Evolutionary conservation across 1,140 invertebrate species (phyloP), one percentile per base, ranked within the genome.

Genomic region (Lordiphosa collinella): DNA sequence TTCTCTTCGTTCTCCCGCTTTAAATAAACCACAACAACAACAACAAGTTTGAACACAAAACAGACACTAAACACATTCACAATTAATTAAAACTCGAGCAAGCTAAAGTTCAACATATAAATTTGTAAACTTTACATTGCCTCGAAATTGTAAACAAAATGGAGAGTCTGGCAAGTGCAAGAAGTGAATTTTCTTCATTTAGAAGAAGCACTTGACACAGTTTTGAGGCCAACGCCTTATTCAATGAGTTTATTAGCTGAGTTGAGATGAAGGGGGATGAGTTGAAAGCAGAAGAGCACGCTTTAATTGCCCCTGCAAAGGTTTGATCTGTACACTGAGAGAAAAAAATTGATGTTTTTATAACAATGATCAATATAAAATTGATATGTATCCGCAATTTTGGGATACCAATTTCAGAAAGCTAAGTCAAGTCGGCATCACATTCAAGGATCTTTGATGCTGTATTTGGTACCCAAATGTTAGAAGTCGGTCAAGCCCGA

Each of bases 231-330:
- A 18, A 44, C 22, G 41, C 41, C 41, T 44, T 43, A 18, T 18
- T 22, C 18, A 11, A 22, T 25, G 18, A 12, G 34, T 3, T 37
- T 13, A 12, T 36, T 13, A 18, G 25, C 12, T 22, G 37, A n/a
- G 16, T 25, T 8, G 25, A 14, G 25, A 16, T 29, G 29, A 1
- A 8, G 36, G 12, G 25, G 25, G 10, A 35, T 31, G 38, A 18
- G 11, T 18, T 3, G 18, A 18, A 4, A 18, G 18, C 3, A 41
- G 41, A 13, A 29, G 14, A 29, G n/a, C n/a, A n/a, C 11, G 16
- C 32, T 34, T 37, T 66, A 66, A 65, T 66, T 66, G 51, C 61
- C 61, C 61, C 61, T 61, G 46, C 62, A 57, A 22, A 32, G 31
- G 29, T 57, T 57, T 49, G 62, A 66, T 66, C 62, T 51, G 16